Conservation (phyloP, 2,113 vertebrate species). For the Chionodraco myersi region DNA sequence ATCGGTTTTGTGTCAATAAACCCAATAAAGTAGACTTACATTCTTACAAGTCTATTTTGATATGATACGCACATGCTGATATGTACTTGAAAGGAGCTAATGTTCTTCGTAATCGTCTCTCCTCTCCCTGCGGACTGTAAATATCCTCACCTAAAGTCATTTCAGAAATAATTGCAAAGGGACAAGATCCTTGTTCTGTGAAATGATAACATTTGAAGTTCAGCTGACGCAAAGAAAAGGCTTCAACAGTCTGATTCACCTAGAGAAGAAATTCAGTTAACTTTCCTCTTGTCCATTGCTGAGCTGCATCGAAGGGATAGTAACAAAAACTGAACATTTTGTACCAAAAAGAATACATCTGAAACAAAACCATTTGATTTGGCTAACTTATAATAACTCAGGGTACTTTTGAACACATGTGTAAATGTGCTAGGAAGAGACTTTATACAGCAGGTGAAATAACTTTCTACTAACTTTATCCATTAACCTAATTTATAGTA, state of each 20-base stretch:
- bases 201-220: background rate
- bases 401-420: background rate
- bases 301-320: too few relatives aligned
- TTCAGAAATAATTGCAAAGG: background rate
- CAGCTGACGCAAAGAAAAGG: background rate
- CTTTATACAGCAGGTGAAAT: too few relatives aligned
- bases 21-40: background rate
- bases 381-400: too few relatives aligned
- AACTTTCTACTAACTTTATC: too few relatives aligned
- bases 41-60: background rate
- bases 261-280: too few relatives aligned
- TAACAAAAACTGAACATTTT: background rate
- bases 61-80: background rate
- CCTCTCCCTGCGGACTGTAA: background rate
- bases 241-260: too few relatives aligned
- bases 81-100: slow-evolving; percentile 2
- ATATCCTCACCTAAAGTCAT: background rate
- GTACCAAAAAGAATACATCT: background rate
- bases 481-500: too few relatives aligned
- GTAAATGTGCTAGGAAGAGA: background rate
- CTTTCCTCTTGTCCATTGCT: background rate
- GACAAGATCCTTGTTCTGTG: background rate
- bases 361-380: background rate
- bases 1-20: background rate
- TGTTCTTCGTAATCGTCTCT: slow-evolving; percentile 3